Base-by-base conservation (phyloP, 1,140 invertebrate genomes). In the Aphidius gifuensis region DNA sequence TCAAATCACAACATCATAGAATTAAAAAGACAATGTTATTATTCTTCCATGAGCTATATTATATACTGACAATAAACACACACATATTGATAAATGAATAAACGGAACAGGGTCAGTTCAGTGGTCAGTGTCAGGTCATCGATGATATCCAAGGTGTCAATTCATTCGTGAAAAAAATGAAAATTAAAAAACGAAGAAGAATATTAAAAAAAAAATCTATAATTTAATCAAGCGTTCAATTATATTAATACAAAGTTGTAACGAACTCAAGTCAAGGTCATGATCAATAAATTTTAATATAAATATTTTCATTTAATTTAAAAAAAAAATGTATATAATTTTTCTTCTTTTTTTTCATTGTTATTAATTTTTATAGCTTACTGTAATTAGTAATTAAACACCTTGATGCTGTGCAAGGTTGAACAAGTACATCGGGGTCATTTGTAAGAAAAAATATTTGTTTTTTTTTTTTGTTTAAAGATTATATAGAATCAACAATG, bases 91-190 rank as follows among this genome's bases (percentile, higher is more conserved):
- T 58, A 51, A 21, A 39, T 23, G 43, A 1, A 9, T 50, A 58
- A 58, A 58, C 56, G 16, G 61, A 40, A 46, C 61, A 58, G 56
- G 61, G 61, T 58, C 49, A 43, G 9, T 48, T 61, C 23, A 56
- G 16, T 63, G 48, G 48, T 45, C 56, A 58, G 21, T 58, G 42
- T 58, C 56, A 58, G 61, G 56, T 58, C 61, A 58, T 44, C 47
- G 48, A 58, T 58, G 54, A 54, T 38, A 58, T 58, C 40, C 16
- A 58, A 63, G 56, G 43, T 63, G 16, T 58, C 40, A 57, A 38
- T 55, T 38, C 3, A 32, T 48, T 32, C 38, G 39, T 40, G n/a
- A 42, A 32, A 4, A 23, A 32, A 32, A 48, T 16, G 8, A 7
- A 56, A 42, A 42, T 47, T 11, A 44, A 44, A 44, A 44, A 44